A percentile compares a stretch with the other conserved stretches of the same genome.
phyloP scores from a whole-genome alignment of 2,113 vertebrate genomes.

The Catharus fuscescens region DNA sequence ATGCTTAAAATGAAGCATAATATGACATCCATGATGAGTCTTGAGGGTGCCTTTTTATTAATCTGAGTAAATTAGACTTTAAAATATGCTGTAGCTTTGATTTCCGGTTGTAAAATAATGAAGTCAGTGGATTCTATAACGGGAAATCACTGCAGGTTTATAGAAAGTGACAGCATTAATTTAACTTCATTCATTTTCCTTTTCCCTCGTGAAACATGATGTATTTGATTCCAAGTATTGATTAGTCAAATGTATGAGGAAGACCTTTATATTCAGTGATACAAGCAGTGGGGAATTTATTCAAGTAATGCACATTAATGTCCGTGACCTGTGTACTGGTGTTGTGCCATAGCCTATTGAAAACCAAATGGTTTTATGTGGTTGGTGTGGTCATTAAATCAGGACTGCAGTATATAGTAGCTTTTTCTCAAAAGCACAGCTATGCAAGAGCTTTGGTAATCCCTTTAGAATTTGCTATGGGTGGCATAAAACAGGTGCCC shows the following conservation, averaged over 20 bases:
- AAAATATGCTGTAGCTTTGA: neutral
- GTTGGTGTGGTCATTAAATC: neutral
- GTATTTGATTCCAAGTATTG: constrained; percentile 13
- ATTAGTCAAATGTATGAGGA: neutral
- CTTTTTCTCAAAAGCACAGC: neutral
- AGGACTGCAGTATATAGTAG: neutral
- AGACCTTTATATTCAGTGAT: neutral
- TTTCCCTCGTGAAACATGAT: neutral
- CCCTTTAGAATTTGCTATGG: neutral
- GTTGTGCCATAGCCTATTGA: neutral
- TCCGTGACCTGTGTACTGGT: neutral
- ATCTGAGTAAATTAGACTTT: constrained; percentile 43
- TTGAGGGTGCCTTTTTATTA: constrained; percentile 48
- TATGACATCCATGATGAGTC: constrained; percentile 17
- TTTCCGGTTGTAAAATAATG: constrained; percentile 47
- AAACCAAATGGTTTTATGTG: neutral
- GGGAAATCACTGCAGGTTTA: constrained; percentile 14
- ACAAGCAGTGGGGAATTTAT: neutral
- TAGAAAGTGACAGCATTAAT: constrained; percentile 43
- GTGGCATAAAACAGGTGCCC: neutral
- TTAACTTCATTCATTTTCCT: constrained; percentile 40
- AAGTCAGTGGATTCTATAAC: constrained; percentile 1
- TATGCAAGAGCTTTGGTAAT: neutral
- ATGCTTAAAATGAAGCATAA: constrained; percentile 13
- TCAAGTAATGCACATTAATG: neutral